Evolutionary conservation across 2,113 vertebrate species (phyloP).

Genomic region (Chloropsis hardwickii): DNA sequence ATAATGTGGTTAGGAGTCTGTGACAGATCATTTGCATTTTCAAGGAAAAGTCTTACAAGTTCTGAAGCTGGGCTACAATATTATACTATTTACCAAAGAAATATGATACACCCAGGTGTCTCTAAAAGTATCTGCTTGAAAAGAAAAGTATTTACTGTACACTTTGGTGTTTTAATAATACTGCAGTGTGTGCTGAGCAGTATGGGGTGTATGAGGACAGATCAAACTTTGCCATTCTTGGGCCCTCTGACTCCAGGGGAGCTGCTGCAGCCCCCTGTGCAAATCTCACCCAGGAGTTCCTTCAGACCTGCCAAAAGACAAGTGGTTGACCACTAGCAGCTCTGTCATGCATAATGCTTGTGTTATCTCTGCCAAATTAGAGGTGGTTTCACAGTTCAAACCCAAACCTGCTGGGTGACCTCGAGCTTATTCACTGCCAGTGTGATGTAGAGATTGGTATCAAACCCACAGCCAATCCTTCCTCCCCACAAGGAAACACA

Average conservation of each 20-base stretch:
- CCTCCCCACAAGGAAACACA: neutral
- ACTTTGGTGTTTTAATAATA: neutral
- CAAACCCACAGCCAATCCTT: neutral
- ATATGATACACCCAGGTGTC: neutral
- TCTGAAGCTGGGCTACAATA: neutral
- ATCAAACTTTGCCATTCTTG: neutral
- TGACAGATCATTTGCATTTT: neutral
- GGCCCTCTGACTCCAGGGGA: rapidly evolving
- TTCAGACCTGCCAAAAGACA: neutral
- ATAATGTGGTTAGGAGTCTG: neutral
- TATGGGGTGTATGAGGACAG: neutral
- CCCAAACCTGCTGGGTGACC: conserved; percentile 36
- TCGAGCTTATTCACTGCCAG: neutral
- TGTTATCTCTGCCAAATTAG: neutral
- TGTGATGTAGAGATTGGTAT: conserved; percentile 8
- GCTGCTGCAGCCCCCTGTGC: neutral
- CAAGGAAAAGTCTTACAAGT: neutral
- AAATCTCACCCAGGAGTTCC: neutral
- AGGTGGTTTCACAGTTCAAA: neutral
- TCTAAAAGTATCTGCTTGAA: neutral
- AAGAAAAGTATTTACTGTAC: neutral
- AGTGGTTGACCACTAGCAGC: neutral
- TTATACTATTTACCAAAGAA: neutral
- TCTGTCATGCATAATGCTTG: neutral
- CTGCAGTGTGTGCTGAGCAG: neutral